A percentile compares a stretch with the other conserved stretches of the same genome.
These are phyloP conservation scores for Scortum barcoo DNA, from an alignment of 2,113 vertebrate genomes.

Conservation along the genomic window DNA sequence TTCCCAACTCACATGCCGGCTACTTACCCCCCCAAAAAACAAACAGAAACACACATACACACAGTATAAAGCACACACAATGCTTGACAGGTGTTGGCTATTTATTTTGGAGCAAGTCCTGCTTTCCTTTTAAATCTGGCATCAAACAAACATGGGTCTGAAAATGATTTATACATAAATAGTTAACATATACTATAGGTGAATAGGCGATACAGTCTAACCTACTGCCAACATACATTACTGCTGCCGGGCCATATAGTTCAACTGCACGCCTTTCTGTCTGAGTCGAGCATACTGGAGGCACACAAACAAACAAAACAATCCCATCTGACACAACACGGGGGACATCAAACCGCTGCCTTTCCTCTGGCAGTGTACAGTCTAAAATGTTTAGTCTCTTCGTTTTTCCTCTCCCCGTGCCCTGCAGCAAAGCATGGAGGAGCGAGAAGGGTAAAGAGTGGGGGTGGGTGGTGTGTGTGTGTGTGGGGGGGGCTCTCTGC, in stretches of 20 bases:
- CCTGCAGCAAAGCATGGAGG: slow-evolving; percentile 71
- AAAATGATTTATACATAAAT: not conserved
- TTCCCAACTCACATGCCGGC: slow-evolving; percentile 39
- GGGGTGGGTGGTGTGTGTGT: not conserved
- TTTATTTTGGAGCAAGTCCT: slow-evolving; percentile 26
- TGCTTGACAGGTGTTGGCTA: slow-evolving; percentile 17
- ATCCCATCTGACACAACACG: slow-evolving; percentile 57
- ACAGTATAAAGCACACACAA: slow-evolving; percentile 6
- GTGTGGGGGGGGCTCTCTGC: slow-evolving; percentile 8
- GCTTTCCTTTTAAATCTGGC: slow-evolving; percentile 15
- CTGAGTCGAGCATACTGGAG: not conserved
- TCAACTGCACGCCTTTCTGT: slow-evolving; percentile 4
- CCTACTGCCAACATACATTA: not conserved
- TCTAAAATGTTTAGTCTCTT: slow-evolving; percentile 74
- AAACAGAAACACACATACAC: slow-evolving; percentile 32
- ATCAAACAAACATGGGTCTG: slow-evolving; percentile 1
- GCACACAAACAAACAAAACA: slow-evolving; percentile 64
- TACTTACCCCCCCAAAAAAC: slow-evolving; percentile 33
- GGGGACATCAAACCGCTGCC: slow-evolving; percentile 65
- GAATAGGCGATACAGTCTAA: not conserved
- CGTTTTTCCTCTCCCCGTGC: slow-evolving; percentile 62
- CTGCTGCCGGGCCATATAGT: not conserved
- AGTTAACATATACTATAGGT: not conserved
- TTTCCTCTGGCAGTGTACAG: slow-evolving; percentile 69
- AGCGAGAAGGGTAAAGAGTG: slow-evolving; percentile 26